These are phyloP conservation scores for Pionites leucogaster DNA, from an alignment of 2,113 vertebrate genomes.

Conservation along the genomic window DNA sequence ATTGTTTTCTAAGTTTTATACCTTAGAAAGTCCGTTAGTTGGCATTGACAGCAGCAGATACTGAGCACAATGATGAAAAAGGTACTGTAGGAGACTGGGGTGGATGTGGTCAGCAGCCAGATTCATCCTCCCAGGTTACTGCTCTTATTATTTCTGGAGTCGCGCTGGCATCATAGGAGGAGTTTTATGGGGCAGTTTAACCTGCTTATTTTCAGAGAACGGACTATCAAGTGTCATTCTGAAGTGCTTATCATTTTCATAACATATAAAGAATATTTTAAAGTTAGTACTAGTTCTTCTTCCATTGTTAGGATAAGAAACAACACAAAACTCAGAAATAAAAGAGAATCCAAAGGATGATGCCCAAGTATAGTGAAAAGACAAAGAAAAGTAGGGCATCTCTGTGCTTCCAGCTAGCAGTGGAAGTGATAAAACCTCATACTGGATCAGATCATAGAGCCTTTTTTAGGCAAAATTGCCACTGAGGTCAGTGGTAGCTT, in stretches of 20 bases:
- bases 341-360: not conserved
- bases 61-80: not conserved
- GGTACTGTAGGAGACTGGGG: not conserved
- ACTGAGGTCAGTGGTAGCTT: not conserved
- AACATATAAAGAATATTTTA: not conserved
- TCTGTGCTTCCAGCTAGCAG: not conserved
- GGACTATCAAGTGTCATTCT: not conserved
- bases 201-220: not conserved
- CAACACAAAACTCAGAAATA: not conserved
- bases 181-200: not conserved
- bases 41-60: constrained; percentile 24
- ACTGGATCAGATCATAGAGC: not conserved
- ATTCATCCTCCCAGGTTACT: not conserved
- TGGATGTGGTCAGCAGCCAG: not conserved
- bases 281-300: not conserved
- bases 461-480: not conserved
- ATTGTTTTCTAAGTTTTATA: constrained; percentile 60
- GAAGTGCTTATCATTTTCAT: not conserved
- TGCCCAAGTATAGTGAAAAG: not conserved
- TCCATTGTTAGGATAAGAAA: not conserved
- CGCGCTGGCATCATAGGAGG: not conserved
- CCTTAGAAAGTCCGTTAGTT: constrained; percentile 39
- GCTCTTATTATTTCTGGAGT: not conserved
- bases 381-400: not conserved
- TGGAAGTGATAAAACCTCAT: not conserved